phyloP scores from a whole-genome alignment of 2,797 vertebrate species.

The Eremophila alpestris region DNA sequence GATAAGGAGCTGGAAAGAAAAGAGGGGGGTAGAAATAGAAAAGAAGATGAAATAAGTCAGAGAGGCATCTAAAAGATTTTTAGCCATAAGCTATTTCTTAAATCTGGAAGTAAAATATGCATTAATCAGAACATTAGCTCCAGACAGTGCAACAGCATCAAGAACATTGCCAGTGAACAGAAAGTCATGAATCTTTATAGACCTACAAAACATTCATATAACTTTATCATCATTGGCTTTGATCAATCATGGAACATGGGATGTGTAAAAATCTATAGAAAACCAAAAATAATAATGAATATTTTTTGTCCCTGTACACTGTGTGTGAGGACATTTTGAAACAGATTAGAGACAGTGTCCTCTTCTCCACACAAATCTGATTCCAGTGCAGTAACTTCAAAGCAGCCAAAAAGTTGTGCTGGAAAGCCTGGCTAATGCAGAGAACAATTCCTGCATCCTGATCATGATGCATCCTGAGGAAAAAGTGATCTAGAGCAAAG shows the following conservation, averaged over 20 bases:
- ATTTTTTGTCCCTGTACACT: neutral
- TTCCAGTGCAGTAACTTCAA: neutral
- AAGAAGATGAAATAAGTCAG: conserved; percentile 1
- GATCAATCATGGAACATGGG: neutral
- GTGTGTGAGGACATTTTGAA: neutral
- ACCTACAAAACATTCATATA: neutral
- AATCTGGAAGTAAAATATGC: conserved; percentile 26
- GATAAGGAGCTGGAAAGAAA: neutral
- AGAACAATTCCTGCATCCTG: neutral
- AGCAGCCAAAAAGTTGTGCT: neutral
- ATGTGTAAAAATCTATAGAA: neutral
- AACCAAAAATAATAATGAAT: neutral
- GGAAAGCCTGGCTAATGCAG: neutral
- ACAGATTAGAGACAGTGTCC: neutral
- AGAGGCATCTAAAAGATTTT: neutral
- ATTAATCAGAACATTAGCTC: conserved; percentile 58
- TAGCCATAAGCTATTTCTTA: conserved; percentile 39
- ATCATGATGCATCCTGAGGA: fast-evolving
- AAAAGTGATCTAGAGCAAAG: neutral
- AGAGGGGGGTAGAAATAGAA: fast-evolving
- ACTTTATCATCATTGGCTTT: neutral
- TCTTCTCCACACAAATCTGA: neutral
- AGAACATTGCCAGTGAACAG: neutral
- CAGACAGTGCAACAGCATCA: conserved; percentile 2
- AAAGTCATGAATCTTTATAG: conserved; percentile 19